Evolutionary conservation across 1,140 invertebrate genomes (phyloP), one percentile per base, ranked within the genome.

Genomic region (Temnothorax curvispinosus): DNA sequence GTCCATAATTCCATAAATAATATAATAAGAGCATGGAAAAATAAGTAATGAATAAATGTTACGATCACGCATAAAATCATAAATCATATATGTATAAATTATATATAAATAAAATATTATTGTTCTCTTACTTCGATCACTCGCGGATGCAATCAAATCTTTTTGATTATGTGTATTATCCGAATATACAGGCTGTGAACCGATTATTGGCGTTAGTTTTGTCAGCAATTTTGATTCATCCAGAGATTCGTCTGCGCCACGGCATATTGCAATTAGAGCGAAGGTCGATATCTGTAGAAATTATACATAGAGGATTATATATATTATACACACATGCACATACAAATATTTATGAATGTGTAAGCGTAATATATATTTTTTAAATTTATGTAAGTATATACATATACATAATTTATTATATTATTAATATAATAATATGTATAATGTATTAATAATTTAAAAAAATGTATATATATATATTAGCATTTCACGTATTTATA

Each of bases 51-150:
- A 41, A 35, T 54, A 56, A 41, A n/a, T 60, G 13, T 54, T 67
- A 15, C 15, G 38, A 56, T 21, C 21, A 69, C 11, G 65, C 5
- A 47, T 69, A 69, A 47, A 7, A 69, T 47, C 21, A 27, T 27
- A 27, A 54, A 18, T 54, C 27, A 3, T 50, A 15, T 69, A 67
- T 41, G 9, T 13, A 35, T 2, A 44, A 67, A 67, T 18, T 47
- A 50, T n/a, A 32, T 32, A 21, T 44, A 2, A 44, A 60, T 60
- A 69, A 71, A 52, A 32, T 69, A 56, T 65, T 72, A 7, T 3
- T 56, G 3, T 9, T 41, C 9, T 67, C 89, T 92, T 89, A 93
- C 92, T 89, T 78, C 92, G 87, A 76, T 93, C 91, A 72, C 92
- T 93, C 13, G 92, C 92, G 38, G 91, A 84, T 18, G 86, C 13